phyloP scores from a whole-genome alignment of 2,113 vertebrate genomes.

The Brachypteracias leptosomus region DNA sequence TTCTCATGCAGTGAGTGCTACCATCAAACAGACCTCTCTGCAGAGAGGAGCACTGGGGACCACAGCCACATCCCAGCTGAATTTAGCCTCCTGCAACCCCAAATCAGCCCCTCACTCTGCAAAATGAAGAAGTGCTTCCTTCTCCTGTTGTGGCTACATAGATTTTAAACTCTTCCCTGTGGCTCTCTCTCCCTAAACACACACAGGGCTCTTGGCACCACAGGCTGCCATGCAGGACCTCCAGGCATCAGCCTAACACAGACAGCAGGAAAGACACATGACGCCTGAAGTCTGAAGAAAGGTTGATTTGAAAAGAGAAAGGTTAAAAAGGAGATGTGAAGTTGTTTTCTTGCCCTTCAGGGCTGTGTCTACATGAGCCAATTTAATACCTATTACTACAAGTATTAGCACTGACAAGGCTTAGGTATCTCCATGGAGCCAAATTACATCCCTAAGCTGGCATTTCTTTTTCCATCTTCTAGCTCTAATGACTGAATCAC shows the following conservation, averaged over 20 bases:
- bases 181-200: not conserved
- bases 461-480: not conserved
- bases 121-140: not conserved
- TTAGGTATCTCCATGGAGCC: constrained; percentile 5
- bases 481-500: not conserved
- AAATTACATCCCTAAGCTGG: not conserved
- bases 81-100: not conserved
- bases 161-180: not conserved
- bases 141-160: not conserved
- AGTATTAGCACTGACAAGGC: not conserved
- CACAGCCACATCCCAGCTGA: not conserved
- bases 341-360: constrained; percentile 29
- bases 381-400: constrained; percentile 20
- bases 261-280: not conserved
- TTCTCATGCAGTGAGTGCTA: not conserved
- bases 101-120: not conserved
- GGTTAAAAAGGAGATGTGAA: not conserved
- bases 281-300: not conserved
- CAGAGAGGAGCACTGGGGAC: not conserved
- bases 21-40: not conserved
- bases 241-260: not conserved
- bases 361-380: constrained; percentile 6
- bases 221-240: not conserved
- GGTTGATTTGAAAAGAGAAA: not conserved
- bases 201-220: not conserved